These are phyloP conservation scores for Mobula birostris DNA, from an alignment of 2,113 vertebrate genomes.

Conservation along the genomic window DNA sequence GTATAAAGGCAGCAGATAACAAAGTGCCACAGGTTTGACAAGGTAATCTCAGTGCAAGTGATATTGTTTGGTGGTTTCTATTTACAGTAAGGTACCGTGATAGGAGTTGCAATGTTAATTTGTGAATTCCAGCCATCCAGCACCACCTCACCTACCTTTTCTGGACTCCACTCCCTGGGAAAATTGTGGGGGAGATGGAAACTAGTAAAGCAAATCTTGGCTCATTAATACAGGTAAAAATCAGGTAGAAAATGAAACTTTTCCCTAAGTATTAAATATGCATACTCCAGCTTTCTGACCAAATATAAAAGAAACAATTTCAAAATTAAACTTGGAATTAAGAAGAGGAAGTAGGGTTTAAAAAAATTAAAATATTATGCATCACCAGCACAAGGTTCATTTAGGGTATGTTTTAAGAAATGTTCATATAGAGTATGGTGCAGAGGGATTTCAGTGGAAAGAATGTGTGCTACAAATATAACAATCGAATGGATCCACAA, in stretches of 20 bases:
- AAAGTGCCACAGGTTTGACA: neutral
- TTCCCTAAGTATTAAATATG: neutral
- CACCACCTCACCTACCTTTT: neutral
- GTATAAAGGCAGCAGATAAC: neutral
- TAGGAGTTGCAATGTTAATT: neutral
- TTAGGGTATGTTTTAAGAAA: neutral
- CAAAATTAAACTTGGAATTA: slow-evolving; percentile 3
- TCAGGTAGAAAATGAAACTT: neutral
- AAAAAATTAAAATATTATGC: neutral
- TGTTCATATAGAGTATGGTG: neutral
- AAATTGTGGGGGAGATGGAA: neutral
- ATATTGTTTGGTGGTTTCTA: neutral
- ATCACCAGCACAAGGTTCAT: neutral
- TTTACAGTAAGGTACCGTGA: neutral
- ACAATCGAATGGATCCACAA: slow-evolving; percentile 25
- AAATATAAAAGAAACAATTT: neutral
- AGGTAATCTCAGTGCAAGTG: neutral
- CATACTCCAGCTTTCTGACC: neutral
- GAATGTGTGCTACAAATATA: slow-evolving; percentile 18
- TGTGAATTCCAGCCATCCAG: neutral
- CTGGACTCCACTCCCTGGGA: neutral
- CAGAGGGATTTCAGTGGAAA: slow-evolving; percentile 35
- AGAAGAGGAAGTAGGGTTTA: neutral
- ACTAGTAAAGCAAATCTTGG: neutral
- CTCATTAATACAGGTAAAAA: neutral